Base-by-base conservation (phyloP, 2,888 invertebrate species). In the Hypomecis punctinalis region DNA sequence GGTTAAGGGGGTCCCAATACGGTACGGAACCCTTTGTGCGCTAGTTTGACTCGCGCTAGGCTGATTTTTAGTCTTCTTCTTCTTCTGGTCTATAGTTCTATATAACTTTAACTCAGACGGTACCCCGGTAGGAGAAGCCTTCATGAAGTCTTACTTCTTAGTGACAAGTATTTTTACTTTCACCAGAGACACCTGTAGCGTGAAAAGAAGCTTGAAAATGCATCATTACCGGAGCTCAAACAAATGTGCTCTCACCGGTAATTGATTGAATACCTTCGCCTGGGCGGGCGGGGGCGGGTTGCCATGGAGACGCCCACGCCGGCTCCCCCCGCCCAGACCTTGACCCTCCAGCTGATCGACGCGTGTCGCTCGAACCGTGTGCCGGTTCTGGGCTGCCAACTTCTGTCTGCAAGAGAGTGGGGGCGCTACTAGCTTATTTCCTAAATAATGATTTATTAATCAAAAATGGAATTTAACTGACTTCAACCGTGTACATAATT, bases 181-280 rank as follows among this genome's bases (percentile, higher is more conserved):
- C 9, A 40, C 0, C 9, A 2, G 9, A 47, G 35, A 10, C n/a
- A 9, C 11, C n/a, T 40, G 6, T 52, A 10, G 8, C 4, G 9
- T 52, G 6, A 42, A 40, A 40, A 33, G 8, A 53, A 60, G 40
- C 5, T 35, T 10, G n/a, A 43, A 68, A 66, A 70, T 71, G 71
- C 68, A 71, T 62, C 63, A 63, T 63, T 63, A 69, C 51, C 52
- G 49, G 66, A 63, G 54, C 60, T 69, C 62, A 62, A 58, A 81
- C 81, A 80, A 81, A 83, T 80, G 79, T 82, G 80, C 77, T 79
- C 78, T 80, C 81, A 81, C 78, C 77, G 83, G 80, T 84, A 88
- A 91, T 91, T 91, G 89, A 90, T 90, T 88, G 89, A 90, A 80
- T 89, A 89, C 89, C 89, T 88, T 84, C 71, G 75, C 78, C 85